Base-by-base conservation (phyloP, 2,888 invertebrate genomes). In the Hyppa rectilinea region DNA sequence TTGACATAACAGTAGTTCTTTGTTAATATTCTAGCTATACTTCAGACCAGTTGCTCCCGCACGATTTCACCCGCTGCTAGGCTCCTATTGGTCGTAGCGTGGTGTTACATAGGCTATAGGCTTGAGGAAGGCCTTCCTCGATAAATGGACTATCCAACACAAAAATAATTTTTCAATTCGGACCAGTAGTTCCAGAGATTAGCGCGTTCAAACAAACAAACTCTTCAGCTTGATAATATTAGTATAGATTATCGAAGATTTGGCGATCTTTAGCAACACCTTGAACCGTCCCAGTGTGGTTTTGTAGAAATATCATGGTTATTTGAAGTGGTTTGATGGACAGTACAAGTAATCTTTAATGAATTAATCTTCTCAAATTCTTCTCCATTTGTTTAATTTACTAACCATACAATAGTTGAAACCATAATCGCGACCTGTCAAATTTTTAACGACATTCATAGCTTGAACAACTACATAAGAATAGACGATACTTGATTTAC, bases 301-400 rank as follows among this genome's bases (percentile, higher is more conserved):
- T 26, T 3, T 40, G 14, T 36, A 14, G 14, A 40, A 58, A 75
- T 20, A 52, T 45, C 45, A 36, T 36, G 58, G 50, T 38, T 31
- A 26, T 0, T 31, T 23, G 14, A 40, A 12, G 9, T 23, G 12
- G 4, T 47, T 50, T 23, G 10, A 31, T 31, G 29, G 43, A 14
- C 14, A 55, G 2, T 29, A 20, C 23, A 36, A 36, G n/a, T n/a
- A 72, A 53, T 79, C 31, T 72, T 64, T 53, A 78, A 72, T 78
- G 59, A 79, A 59, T 20, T n/a, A n/a, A 40, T 20, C 52, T 45
- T 2, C 71, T 78, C 31, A 78, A 36, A 50, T 20, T 23, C n/a
- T 47, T 45, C 14, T 20, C 10, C 2, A 20, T 36, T 12, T 17
- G 38, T 67, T 53, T 34, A 73, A 65, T 40, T 58, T 26, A 62